Evolutionary conservation across 2,113 vertebrate genomes (phyloP), one percentile per base, ranked within the genome.

Genomic region (Chaetodon trifascialis): DNA sequence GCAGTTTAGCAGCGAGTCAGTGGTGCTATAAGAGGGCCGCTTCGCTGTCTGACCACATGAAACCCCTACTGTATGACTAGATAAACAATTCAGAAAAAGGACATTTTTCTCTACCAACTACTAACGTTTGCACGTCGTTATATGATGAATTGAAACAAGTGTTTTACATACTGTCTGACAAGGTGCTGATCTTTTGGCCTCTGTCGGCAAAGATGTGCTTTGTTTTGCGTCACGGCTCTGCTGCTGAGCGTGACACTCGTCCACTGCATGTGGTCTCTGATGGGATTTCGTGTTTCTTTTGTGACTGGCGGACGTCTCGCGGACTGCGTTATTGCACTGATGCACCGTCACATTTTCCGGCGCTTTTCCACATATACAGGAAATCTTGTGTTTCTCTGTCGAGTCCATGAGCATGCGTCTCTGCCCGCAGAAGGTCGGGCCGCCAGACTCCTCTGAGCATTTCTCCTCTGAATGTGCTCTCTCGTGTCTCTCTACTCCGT

Each of bases 131-230:
- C 11, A 52, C 44, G 10, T 42, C 2, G 7, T 21, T 55, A 25
- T 6, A 47, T 5, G 11, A 23, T 17, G 2, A 7, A 77, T 42
- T 17, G 44, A 7, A 25, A 58, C 40, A 40, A 7, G 5, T 14
- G 12, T 11, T 16, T 2, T 23, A 88, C 88, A 40, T 86, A 93
- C 88, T 34, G 69, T 83, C 89, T 83, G 88, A 65, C 46, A 82
- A 36, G 74, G 73, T 79, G 85, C 51, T 68, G 79, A 59, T 76
- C 15, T 72, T 80, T 78, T 82, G 56, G 54, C 82, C n/a, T 85
- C 86, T 56, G 44, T 62, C 25, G 54, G 66, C 42, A 75, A 77
- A 84, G 88, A 74, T 62, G 85, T 85, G 77, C 81, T 85, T 85
- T 78, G 76, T 73, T 73, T 54, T 1, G 34, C 46, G 1, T 68